Percentiles rank a stretch among this genome's conserved stretches.
phyloP scores from a whole-genome alignment of 2,888 invertebrate species.

The Oxyscelio sp. region DNA sequence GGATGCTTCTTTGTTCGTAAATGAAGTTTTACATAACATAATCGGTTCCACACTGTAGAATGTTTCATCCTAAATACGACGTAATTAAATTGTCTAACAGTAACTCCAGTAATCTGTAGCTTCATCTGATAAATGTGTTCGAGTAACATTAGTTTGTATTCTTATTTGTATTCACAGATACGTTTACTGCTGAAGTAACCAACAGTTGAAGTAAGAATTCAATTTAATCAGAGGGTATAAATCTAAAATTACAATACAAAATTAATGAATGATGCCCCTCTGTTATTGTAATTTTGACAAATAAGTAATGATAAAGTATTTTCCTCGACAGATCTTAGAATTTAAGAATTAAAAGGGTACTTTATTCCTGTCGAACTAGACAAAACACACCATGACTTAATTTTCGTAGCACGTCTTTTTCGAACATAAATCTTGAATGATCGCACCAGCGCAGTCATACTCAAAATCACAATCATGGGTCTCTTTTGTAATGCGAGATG shows the following conservation, averaged over 20 bases:
- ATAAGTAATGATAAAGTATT: too few species aligned
- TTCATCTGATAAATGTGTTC: background rate
- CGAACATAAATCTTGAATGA: conserved; percentile 33
- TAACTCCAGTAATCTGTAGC: background rate
- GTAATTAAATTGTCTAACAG: conserved; percentile 18
- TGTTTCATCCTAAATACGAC: background rate
- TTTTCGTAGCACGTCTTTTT: conserved; percentile 40
- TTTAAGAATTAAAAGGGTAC: conserved; percentile 34
- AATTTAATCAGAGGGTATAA: background rate
- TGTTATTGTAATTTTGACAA: too few species aligned
- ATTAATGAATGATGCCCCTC: conserved; percentile 35
- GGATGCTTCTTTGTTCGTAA: conserved; percentile 9
- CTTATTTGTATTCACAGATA: background rate
- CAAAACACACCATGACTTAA: conserved; percentile 35
- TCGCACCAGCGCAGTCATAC: too few species aligned
- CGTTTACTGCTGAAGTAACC: background rate
- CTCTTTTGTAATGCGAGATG: conserved; percentile 35
- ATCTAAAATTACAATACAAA: conserved; percentile 20
- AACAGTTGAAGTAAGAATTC: background rate
- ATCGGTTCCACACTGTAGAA: background rate
- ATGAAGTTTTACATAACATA: background rate
- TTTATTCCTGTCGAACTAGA: conserved; percentile 29
- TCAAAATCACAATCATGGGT: too few species aligned
- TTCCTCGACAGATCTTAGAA: conserved; percentile 26
- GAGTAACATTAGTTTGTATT: background rate